Base-by-base conservation (phyloP, 30 jellyfish, hydroid and myxozoan species). In the Chironex yamaguchii region DNA sequence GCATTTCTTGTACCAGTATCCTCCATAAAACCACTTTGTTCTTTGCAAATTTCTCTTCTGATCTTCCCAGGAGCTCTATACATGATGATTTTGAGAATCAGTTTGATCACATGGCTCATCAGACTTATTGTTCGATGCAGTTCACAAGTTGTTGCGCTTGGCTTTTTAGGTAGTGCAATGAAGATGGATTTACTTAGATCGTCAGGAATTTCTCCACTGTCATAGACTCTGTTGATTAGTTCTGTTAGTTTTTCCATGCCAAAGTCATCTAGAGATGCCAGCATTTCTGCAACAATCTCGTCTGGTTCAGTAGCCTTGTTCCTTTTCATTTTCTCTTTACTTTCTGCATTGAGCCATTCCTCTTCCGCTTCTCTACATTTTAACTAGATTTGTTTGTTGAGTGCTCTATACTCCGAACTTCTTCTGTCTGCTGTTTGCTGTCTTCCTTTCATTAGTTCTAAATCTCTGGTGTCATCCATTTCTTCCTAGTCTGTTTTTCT, bases 131-230 rank as follows among this genome's bases (percentile, higher is more conserved):
- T 71, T 33, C 84, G 13, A 25, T 71, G 84, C 34, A 20, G 77
- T 31, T 71, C 84, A 33, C 84, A 71, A 12, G 31, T 28, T 36
- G 35, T 24, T 33, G 79, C 34, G 12, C 77, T 32, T 2, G 84
- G 77, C 35, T 71, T 71, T 28, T 71, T 71, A 77, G 79, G 84
- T 11, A 71, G 77, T n/a, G 84, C 84, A 28, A 29, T 71, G 30
- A n/a, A 71, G 3, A 71, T 20, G 2, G 77, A 35, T 34, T 71
- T 71, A n/a, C 22, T n/a, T 29, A 71, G 26, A 36, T 71, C 84
- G 2, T 12, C 77, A 12, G 84, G 84, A 4, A 33, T 29, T 9
- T 34, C 28, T 11, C 23, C 84, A 29, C 68, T 30, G 4, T 30
- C 84, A 25, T 71, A 34, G 78, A 71, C 34, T 17, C 22, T 23